phyloP scores from a whole-genome alignment of 2,888 invertebrate species.

The Cremastinae sp. region DNA sequence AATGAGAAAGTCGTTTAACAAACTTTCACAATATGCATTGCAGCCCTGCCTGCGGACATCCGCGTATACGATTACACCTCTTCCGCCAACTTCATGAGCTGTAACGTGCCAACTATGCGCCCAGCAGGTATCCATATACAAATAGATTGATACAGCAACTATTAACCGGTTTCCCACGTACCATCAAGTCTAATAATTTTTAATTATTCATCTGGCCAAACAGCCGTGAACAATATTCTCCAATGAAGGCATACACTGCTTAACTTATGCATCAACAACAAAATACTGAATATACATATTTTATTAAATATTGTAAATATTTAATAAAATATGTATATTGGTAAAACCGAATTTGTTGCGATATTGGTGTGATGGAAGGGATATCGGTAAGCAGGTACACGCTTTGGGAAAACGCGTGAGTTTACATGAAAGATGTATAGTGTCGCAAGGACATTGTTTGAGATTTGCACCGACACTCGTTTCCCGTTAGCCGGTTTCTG shows the following conservation, averaged over 20 bases:
- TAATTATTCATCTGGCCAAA: not conserved
- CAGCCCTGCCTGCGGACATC: conserved; percentile 60
- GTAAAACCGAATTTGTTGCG: no score
- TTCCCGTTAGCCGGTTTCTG: conserved; percentile 73
- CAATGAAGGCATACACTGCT: not conserved
- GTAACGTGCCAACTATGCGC: conserved; percentile 49
- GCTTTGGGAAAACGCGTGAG: no score
- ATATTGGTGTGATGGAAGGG: no score
- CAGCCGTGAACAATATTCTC: not conserved
- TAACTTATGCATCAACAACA: no score
- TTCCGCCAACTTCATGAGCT: conserved; percentile 54
- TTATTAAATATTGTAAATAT: no score
- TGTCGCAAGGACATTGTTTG: conserved; percentile 48
- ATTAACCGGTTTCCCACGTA: conserved; percentile 1
- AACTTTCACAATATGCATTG: conserved; percentile 69
- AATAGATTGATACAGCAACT: conserved; percentile 25
- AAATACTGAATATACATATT: no score
- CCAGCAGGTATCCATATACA: conserved; percentile 35
- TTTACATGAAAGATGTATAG: not conserved
- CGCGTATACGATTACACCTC: conserved; percentile 64
- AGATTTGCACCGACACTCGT: conserved; percentile 67
- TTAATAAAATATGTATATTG: no score
- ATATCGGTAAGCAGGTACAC: no score
- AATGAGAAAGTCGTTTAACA: conserved; percentile 74
- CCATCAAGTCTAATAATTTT: not conserved